A percentile compares a stretch with the other conserved stretches of the same genome.
phyloP scores from a whole-genome alignment of 2,113 vertebrate genomes.

The Tyto alba region DNA sequence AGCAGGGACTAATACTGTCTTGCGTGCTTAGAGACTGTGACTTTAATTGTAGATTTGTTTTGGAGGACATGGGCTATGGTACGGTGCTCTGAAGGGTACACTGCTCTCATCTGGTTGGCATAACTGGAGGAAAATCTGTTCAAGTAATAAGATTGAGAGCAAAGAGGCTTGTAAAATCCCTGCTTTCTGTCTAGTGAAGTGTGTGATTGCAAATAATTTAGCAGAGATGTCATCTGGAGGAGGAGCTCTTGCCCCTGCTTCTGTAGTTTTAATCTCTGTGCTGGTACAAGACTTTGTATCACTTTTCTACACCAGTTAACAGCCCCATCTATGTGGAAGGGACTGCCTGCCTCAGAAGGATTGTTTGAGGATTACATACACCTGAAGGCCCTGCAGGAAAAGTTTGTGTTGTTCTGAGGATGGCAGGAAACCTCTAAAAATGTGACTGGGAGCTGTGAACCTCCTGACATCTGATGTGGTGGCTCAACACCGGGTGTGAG shows the following conservation, averaged over 20 bases:
- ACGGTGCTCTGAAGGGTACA: not conserved
- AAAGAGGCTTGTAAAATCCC: not conserved
- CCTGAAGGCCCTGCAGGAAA: not conserved
- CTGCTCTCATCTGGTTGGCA: not conserved
- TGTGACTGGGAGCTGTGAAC: not conserved
- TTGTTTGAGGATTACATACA: not conserved
- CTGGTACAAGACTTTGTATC: accelerated
- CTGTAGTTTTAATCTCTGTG: not conserved
- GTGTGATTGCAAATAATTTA: not conserved
- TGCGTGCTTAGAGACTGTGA: not conserved
- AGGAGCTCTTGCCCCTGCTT: not conserved
- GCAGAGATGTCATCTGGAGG: not conserved
- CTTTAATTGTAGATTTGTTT: not conserved
- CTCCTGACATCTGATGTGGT: not conserved
- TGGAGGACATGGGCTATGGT: not conserved
- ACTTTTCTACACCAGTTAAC: not conserved
- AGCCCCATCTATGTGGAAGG: not conserved
- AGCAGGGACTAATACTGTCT: not conserved
- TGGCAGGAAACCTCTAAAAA: not conserved
- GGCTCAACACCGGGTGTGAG: too few relatives aligned
- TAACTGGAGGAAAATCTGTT: not conserved
- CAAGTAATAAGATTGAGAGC: not conserved
- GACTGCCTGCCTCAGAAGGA: not conserved
- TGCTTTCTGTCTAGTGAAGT: not conserved
- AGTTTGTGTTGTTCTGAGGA: not conserved